A percentile compares a stretch with the other conserved stretches of the same genome.
These are phyloP conservation scores for Chanos chanos DNA, from an alignment of 2,797 vertebrate species.

Conservation along the genomic window DNA sequence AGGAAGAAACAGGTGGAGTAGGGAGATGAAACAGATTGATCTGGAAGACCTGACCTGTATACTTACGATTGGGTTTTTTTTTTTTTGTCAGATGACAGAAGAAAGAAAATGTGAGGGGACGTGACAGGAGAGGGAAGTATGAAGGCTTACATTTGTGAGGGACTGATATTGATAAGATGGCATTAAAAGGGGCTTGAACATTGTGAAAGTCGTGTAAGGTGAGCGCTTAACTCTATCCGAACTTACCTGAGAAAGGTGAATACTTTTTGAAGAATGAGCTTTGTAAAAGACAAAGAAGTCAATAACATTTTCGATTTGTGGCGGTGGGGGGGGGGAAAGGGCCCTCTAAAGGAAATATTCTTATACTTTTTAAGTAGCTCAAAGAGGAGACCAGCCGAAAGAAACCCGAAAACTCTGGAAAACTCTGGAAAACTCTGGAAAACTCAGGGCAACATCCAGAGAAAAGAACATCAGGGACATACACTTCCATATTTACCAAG, in stretches of 20 bases:
- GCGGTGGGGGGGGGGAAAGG: too few relatives aligned
- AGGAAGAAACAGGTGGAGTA: slow-evolving; percentile 32
- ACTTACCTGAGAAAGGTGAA: slow-evolving; percentile 8
- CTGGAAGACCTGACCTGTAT: slow-evolving; percentile 40
- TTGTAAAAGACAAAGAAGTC: slow-evolving; percentile 14
- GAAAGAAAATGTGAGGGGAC: slow-evolving; percentile 34
- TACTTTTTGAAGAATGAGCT: slow-evolving; percentile 20
- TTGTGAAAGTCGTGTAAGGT: slow-evolving; percentile 12
- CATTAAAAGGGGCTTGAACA: slow-evolving; percentile 27
- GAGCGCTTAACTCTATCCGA: slow-evolving; percentile 1
- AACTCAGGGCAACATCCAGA: too few relatives aligned
- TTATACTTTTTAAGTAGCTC: too few relatives aligned
- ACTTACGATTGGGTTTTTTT: slow-evolving; percentile 35
- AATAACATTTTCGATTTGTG: slow-evolving; percentile 32
- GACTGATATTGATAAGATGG: slow-evolving; percentile 12
- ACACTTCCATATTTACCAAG: too few relatives aligned
- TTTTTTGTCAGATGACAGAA: slow-evolving; percentile 18
- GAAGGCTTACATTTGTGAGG: slow-evolving; percentile 11
- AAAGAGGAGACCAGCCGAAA: too few relatives aligned
- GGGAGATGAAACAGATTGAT: slow-evolving; percentile 46
- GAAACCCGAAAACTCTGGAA: too few relatives aligned
- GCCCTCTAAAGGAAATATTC: too few relatives aligned
- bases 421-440: too few relatives aligned
- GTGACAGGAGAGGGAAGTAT: slow-evolving; percentile 20
- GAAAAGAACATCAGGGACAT: too few relatives aligned